phyloP scores from a whole-genome alignment of 2,113 vertebrate species.

The Tragelaphus scriptus region DNA sequence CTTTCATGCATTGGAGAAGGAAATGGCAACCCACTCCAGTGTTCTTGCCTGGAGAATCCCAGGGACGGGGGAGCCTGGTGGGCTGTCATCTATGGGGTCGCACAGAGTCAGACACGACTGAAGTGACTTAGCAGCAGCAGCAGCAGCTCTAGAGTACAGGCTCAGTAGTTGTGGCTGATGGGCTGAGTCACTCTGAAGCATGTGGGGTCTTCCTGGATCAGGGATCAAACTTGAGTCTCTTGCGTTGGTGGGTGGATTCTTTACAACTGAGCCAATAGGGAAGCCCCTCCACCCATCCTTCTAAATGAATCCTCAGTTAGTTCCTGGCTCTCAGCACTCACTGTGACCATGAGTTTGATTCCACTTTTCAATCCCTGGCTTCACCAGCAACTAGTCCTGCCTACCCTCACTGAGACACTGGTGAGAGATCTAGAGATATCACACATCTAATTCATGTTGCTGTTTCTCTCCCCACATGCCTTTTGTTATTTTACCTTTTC shows the following conservation, averaged over 20 bases:
- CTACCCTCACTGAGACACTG: neutral
- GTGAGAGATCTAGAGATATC: neutral
- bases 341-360: neutral
- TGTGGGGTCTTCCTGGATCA: neutral
- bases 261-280: neutral
- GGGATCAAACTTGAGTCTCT: neutral
- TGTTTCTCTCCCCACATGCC: neutral
- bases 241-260: neutral
- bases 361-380: neutral
- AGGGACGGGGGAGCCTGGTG: too few species aligned
- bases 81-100: too few species aligned
- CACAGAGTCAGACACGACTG: too few species aligned
- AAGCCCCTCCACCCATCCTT: neutral
- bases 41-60: too few species aligned
- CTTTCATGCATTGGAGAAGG: too few species aligned
- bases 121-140: too few species aligned
- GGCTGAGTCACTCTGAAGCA: neutral
- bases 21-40: too few species aligned
- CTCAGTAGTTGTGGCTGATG: neutral
- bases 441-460: neutral
- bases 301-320: neutral
- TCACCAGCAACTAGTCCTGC: neutral
- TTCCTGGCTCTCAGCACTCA: neutral
- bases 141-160: neutral
- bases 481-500: conserved; percentile 3